These are phyloP conservation scores for Folsomia manolachei DNA, from an alignment of 2,888 invertebrate genomes.

Conservation along the genomic window DNA sequence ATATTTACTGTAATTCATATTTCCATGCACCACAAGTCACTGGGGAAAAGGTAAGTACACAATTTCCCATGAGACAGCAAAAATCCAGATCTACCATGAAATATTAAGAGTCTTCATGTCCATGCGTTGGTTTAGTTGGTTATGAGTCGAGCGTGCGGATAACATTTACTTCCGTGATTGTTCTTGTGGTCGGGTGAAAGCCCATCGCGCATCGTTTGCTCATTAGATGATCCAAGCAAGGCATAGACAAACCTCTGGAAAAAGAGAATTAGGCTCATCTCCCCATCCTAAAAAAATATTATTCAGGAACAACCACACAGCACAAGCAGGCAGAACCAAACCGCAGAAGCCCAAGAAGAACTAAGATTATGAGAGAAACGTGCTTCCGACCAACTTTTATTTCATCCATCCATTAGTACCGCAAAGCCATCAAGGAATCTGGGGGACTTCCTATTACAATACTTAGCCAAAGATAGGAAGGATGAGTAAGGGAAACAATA, in stretches of 20 bases:
- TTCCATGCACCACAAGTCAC: no score
- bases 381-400: neutral
- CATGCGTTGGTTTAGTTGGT: no score
- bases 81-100: no score
- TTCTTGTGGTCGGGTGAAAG: neutral
- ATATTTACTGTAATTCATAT: no score
- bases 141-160: neutral
- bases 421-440: neutral
- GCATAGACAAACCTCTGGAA: neutral
- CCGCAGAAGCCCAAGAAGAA: neutral
- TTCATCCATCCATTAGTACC: neutral
- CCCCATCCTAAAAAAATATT: neutral
- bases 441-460: no score
- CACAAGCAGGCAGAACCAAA: neutral
- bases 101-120: no score
- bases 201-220: neutral
- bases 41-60: no score
- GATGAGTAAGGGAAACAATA: no score
- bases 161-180: neutral
- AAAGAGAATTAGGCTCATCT: neutral
- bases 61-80: no score
- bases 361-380: neutral
- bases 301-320: neutral
- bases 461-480: no score
- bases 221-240: neutral